Evolutionary conservation across 2,113 vertebrate species (phyloP), one percentile per base, ranked within the genome.

Genomic region (Clupea harengus): DNA sequence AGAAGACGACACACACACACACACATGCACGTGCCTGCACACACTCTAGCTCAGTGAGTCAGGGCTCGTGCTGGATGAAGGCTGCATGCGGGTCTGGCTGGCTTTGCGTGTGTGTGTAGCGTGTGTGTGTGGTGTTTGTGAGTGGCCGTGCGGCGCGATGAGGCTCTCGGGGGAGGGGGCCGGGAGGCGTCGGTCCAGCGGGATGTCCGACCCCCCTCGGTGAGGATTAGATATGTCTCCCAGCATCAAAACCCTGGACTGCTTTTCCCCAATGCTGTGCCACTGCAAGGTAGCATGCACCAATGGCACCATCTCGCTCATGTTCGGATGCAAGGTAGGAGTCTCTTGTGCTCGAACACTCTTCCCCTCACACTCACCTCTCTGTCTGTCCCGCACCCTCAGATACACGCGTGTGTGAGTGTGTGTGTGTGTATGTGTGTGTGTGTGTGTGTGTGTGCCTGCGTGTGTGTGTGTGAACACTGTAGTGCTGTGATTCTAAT

Each of bases 271-370:
- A 60, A 95, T 96, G 94, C 94, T 97, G 90, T 96, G 96, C 94
- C 96, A 97, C 94, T 97, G 94, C 95, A 97, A 97, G 95, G 96
- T 98, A 95, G 96, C 95, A 87, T 97, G 97, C 92, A 96, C 95
- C 94, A 97, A 95, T 95, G 97, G 95, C 93, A 96, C 95, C 91
- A 89, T 97, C 93, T 97, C 96, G 85, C 94, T 98, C 93, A 96
- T 97, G 95, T 97, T 97, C 94, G 96, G 95, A 94, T 97, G 95
- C 95, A 96, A 98, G 96, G 96, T 97, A 95, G 94, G 95, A 96
- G 17, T 6, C 18, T 20, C 54, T 60, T 17, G 5, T 6, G 22
- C 54, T 1, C 54, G 0, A 15, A 60, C 54, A 60, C 54, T 20
- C 22, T 20, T 1, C 54, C 17, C 54, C 15, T 6, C 54, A 3